phyloP scores from a whole-genome alignment of 2,888 invertebrate genomes.

The Tenthredo livida region DNA sequence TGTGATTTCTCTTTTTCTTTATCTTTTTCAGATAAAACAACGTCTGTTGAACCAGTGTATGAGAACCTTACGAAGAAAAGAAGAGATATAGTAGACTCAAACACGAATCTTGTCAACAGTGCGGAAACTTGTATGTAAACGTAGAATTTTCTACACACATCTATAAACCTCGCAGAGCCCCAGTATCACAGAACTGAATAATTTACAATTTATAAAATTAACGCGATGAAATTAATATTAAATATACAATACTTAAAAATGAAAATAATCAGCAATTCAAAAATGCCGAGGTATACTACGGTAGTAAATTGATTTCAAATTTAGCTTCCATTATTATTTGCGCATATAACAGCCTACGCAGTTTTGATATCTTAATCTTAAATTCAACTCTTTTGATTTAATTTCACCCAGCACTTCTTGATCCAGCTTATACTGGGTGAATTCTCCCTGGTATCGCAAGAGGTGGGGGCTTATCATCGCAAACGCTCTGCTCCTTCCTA shows the following conservation, averaged over 20 bases:
- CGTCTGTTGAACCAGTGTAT: slow-evolving; percentile 69
- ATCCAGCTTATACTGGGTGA: not conserved
- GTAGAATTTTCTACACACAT: slow-evolving; percentile 11
- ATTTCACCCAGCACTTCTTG: not conserved
- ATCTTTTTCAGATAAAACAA: slow-evolving; percentile 69
- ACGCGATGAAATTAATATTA: slow-evolving; percentile 63
- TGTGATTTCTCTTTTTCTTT: not conserved
- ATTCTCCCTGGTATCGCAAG: no score
- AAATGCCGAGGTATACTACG: slow-evolving; percentile 62
- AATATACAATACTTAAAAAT: slow-evolving; percentile 67
- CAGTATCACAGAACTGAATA: slow-evolving; percentile 8
- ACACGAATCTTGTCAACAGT: slow-evolving; percentile 68
- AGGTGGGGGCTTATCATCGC: no score
- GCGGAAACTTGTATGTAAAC: slow-evolving; percentile 69
- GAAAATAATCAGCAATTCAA: slow-evolving; percentile 67
- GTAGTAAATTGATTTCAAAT: slow-evolving; percentile 8
- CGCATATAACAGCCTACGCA: not conserved
- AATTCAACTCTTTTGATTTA: not conserved
- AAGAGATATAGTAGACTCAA: slow-evolving; percentile 66
- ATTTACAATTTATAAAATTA: slow-evolving; percentile 11
- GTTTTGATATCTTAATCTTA: not conserved
- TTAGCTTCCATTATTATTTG: slow-evolving; percentile 10
- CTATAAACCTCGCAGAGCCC: slow-evolving; percentile 4
- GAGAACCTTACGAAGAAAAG: slow-evolving; percentile 65
- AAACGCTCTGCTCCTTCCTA: no score